Base-by-base conservation (phyloP, 1,140 invertebrate species). In the Sminthurides bifidus region DNA sequence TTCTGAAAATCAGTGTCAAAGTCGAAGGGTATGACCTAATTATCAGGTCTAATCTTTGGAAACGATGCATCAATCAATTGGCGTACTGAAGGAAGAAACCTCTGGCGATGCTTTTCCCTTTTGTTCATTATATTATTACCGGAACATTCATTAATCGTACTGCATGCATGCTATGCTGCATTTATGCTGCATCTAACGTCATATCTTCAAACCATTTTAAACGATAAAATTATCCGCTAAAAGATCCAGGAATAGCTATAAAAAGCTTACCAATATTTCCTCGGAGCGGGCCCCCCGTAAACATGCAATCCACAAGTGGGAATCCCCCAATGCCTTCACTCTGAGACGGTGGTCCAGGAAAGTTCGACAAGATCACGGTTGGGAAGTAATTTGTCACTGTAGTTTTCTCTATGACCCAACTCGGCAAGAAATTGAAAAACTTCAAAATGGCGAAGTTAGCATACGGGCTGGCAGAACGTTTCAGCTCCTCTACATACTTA, bases 301-400 rank as follows among this genome's bases (percentile, higher is more conserved):
- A 61, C 60, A 61, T 61, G 10, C 21, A 51, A 35, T 61, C 60
- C n/a, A 61, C 52, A 14, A 61, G n/a, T 10, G 55, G 56, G 45
- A 38, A 61, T 29, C 52, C 52, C 33, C 60, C 60, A 1, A 58
- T 30, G 17, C 60, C 56, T 6, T 58, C 29, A 24, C 52, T 54
- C 19, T 52, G 46, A 6, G 45, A 26, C 15, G 60, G 60, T 29
- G 60, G 60, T 48, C 58, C 58, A 38, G 61, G 61, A 44, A 64
- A 64, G 38, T 60, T 64, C n/a, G 58, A 60, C n/a, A 64, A 44
- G 19, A 64, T 58, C 1, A 64, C 54, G 15, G 61, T 58, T 3
- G 61, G 61, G 37, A 57, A 55, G 26, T 64, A 60, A 35, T 60
- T 64, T 8, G 61, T 60, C 12, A 59, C 24, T 21, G 52, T 59